Evolutionary conservation across 2,888 invertebrate species (phyloP), one percentile per base, ranked within the genome.

Genomic region (Ornithoptera priamus): DNA sequence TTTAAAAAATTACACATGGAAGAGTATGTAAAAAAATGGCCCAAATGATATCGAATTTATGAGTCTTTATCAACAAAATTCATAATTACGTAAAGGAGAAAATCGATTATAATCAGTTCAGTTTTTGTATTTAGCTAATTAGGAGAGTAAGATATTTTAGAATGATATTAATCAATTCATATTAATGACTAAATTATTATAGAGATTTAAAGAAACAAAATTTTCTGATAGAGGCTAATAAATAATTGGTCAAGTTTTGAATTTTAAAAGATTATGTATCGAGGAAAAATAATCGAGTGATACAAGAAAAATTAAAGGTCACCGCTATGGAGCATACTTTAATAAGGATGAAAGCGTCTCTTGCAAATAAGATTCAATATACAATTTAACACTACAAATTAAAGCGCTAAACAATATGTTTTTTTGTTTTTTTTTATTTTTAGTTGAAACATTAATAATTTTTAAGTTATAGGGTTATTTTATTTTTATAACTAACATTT

Each of bases 331-430:
- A 17, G 15, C 50, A 20, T 57, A 57, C 8, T 57, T 57, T 57
- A 57, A 8, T 20, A 1, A 57, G n/a, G 57, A 50, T 24, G 22
- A 62, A 62, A 46, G 46, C 46, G 36, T 36, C 77, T 78, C 5
- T 30, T 78, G 75, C 78, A 75, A 78, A 76, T 73, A 80, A 80
- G 80, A 81, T 77, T 78, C n/a, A 57, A 20, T 57, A 79, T 77
- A 71, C 76, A 74, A 75, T 75, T 75, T 79, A 76, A 75, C 74
- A 77, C 74, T 75, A 75, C 71, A 63, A 69, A 79, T 78, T 75
- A 81, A 78, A 75, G 73, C 78, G 74, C 64, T 68, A 71, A 73
- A 73, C 71, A 68, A 67, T 71, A 58, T 60, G 68, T 65, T 68
- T 70, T 70, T 70, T 70, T 67, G 63, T 70, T 62, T 5, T 36